Conservation (phyloP, 2,113 vertebrate species). For the Solenodon paradoxus region DNA sequence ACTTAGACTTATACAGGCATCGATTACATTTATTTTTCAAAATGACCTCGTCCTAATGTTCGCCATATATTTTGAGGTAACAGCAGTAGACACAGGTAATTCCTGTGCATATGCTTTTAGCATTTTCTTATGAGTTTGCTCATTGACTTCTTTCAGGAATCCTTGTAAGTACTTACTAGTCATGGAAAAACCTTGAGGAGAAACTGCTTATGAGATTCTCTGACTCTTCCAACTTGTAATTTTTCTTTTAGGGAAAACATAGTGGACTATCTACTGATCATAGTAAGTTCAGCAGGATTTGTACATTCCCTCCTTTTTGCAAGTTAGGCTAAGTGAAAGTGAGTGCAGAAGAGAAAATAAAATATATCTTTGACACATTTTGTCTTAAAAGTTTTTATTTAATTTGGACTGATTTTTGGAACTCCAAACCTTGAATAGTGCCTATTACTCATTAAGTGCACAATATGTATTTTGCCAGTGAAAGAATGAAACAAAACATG, state of each 20-base stretch:
- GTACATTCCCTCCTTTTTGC: accelerated
- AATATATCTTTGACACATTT: background rate
- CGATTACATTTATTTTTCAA: background rate
- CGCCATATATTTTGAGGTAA: background rate
- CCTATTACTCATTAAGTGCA: background rate
- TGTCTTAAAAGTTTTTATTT: background rate
- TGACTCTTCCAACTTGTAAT: background rate
- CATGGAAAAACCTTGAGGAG: background rate
- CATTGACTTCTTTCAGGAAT: background rate
- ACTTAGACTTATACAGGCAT: background rate
- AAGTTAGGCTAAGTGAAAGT: background rate
- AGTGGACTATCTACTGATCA: background rate
- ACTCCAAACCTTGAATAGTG: background rate
- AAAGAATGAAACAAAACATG: background rate
- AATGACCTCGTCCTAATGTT: background rate
- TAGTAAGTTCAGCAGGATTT: background rate
- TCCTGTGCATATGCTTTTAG: background rate
- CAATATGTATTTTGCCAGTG: background rate
- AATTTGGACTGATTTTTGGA: background rate
- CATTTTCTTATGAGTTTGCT: background rate
- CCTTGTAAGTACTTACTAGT: background rate
- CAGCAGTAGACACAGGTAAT: background rate
- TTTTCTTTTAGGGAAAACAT: background rate
- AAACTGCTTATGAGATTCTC: background rate
- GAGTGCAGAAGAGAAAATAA: background rate